These are phyloP conservation scores for Melanchra persicariae DNA, from an alignment of 2,888 invertebrate species.

Conservation along the genomic window DNA sequence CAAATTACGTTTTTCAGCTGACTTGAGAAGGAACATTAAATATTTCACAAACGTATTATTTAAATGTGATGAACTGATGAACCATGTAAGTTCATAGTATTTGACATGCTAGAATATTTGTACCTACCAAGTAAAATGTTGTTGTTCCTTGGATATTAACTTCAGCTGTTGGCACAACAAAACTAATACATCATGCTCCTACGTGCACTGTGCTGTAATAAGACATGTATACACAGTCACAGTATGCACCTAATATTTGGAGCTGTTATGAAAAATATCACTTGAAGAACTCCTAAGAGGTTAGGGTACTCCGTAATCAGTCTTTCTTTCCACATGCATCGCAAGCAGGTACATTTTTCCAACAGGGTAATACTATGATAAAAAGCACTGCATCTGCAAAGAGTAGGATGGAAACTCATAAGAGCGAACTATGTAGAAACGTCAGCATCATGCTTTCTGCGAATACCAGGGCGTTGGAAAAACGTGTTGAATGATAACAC, in stretches of 20 bases:
- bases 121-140: constrained; percentile 8
- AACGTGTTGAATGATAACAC: not conserved
- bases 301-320: not conserved
- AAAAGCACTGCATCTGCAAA: not conserved
- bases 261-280: constrained; percentile 2
- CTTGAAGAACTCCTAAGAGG: not conserved
- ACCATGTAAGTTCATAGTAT: not conserved
- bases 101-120: not conserved
- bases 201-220: constrained; percentile 34
- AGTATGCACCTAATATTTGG: not conserved
- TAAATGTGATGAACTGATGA: not conserved
- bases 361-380: not conserved
- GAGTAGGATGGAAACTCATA: not conserved
- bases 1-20: not conserved
- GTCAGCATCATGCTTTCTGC: not conserved
- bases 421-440: not conserved
- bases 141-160: constrained; percentile 34
- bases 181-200: constrained; percentile 39
- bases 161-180: constrained; percentile 41
- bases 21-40: not conserved
- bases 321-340: not conserved
- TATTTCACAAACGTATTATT: not conserved
- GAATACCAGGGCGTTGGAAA: not conserved
- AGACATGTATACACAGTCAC: not conserved
- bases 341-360: not conserved